These are phyloP conservation scores for Rhagoletis zephyria DNA, from an alignment of 1,140 invertebrate genomes.

Conservation along the genomic window DNA sequence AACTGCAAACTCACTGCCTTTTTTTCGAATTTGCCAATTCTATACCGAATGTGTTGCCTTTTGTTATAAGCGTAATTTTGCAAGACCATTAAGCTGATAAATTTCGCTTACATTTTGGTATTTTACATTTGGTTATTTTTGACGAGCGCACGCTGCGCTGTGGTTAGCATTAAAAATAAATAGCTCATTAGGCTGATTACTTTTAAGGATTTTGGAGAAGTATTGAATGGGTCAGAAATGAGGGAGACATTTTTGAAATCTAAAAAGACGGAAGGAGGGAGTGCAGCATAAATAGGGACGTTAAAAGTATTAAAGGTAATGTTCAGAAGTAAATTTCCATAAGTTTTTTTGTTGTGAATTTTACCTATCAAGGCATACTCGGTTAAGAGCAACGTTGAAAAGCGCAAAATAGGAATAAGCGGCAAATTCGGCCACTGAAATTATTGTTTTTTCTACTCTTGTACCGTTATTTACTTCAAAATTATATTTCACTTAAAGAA, in stretches of 20 bases:
- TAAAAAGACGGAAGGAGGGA: not conserved
- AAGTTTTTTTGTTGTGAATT: too few relatives aligned
- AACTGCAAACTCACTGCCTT: not conserved
- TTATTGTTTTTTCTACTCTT: too few relatives aligned
- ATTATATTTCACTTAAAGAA: too few relatives aligned
- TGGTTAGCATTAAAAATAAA: not conserved
- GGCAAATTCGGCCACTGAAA: too few relatives aligned
- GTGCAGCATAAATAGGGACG: too few relatives aligned
- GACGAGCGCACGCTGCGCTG: not conserved
- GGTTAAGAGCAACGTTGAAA: too few relatives aligned
- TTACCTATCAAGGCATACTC: too few relatives aligned
- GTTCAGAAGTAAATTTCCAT: too few relatives aligned
- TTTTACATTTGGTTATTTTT: not conserved
- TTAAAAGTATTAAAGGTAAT: too few relatives aligned
- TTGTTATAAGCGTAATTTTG: slow-evolving; percentile 40
- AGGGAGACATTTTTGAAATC: not conserved
- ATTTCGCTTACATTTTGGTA: slow-evolving; percentile 37
- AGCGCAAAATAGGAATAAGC: too few relatives aligned
- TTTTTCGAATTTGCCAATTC: not conserved
- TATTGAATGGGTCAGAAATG: not conserved
- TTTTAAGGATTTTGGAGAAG: slow-evolving; percentile 14
- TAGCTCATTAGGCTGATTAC: slow-evolving; percentile 47
- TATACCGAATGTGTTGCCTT: not conserved
- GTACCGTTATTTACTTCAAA: too few relatives aligned
- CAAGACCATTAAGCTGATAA: slow-evolving; percentile 47